A percentile compares a stretch with the other conserved stretches of the same genome.
Conservation (phyloP, 2,888 invertebrate species). For the Coronaproctus castanopsis region DNA sequence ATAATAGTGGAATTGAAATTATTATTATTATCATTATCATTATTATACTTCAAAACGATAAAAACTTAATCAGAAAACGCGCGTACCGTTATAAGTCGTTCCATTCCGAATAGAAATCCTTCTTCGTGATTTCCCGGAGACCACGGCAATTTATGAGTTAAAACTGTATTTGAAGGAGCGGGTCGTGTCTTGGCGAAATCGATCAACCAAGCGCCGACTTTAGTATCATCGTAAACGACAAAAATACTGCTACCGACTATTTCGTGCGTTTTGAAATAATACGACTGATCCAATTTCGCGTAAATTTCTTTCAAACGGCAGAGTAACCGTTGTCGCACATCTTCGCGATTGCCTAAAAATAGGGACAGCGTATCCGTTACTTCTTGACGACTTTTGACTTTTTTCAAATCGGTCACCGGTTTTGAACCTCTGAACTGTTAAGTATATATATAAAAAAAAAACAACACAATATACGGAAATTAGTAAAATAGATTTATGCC, state of each 20-base stretch:
- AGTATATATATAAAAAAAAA: constrained; percentile 6
- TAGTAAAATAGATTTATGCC: constrained; percentile 1
- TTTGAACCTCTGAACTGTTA: constrained; percentile 47
- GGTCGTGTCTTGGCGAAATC: constrained; percentile 86
- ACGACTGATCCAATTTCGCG: constrained; percentile 56
- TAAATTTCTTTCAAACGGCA: constrained; percentile 56
- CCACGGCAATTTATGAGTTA: constrained; percentile 70
- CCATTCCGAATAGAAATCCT: constrained; percentile 78
- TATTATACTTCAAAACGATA: too few species aligned
- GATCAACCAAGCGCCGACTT: constrained; percentile 85
- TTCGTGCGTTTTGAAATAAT: constrained; percentile 71
- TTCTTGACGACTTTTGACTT: constrained; percentile 55
- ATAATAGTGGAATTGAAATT: too few species aligned
- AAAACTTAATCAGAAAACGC: too few species aligned
- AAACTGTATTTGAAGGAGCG: constrained; percentile 42
- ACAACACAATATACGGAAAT: background rate
- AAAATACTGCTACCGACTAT: constrained; percentile 82
- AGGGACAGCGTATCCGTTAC: constrained; percentile 49
- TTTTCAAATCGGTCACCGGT: constrained; percentile 73
- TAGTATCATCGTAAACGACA: constrained; percentile 72
- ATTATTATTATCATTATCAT: too few species aligned
- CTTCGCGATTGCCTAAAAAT: constrained; percentile 46
- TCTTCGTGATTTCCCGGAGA: constrained; percentile 89
- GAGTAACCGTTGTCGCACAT: constrained; percentile 45
- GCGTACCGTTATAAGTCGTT: constrained; percentile 61